These are phyloP conservation scores for Chlamydotis undulata DNA, from an alignment of 2,113 vertebrate species.

Conservation along the genomic window DNA sequence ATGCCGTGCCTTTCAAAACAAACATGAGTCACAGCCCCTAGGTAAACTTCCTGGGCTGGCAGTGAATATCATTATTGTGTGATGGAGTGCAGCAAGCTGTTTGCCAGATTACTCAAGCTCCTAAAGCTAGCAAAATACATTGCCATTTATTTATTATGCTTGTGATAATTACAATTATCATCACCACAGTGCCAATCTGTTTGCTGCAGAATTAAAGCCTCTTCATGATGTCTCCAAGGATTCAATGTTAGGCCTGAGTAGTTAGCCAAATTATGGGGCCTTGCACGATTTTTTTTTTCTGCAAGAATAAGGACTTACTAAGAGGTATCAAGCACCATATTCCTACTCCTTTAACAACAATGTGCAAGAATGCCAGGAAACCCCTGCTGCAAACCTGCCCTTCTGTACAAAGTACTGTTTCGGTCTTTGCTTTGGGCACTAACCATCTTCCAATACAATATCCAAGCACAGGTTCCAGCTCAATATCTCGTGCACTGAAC, in stretches of 20 bases:
- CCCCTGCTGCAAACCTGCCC: neutral
- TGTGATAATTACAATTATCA: slow-evolving; percentile 62
- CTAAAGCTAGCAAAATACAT: slow-evolving; percentile 46
- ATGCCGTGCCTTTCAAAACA: slow-evolving; percentile 58
- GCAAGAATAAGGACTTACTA: neutral
- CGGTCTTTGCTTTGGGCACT: neutral
- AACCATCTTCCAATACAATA: neutral
- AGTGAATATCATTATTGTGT: slow-evolving; percentile 60
- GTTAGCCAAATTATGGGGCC: slow-evolving; percentile 35
- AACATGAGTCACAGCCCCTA: slow-evolving; percentile 69
- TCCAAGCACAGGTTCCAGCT: neutral
- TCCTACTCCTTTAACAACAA: neutral
- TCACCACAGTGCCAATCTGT: slow-evolving; percentile 56
- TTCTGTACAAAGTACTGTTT: neutral
- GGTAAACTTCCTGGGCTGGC: slow-evolving; percentile 62
- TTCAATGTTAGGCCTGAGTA: slow-evolving; percentile 34
- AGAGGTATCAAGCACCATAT: neutral
- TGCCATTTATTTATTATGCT: slow-evolving; percentile 63
- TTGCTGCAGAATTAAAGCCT: slow-evolving; percentile 50
- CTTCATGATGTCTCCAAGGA: slow-evolving; percentile 55
- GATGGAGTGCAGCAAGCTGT: slow-evolving; percentile 58
- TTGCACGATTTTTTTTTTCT: neutral
- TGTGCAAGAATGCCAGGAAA: neutral
- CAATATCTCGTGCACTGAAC: neutral
- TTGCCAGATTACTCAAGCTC: slow-evolving; percentile 54